These are phyloP conservation scores for Tragelaphus oryx DNA, from an alignment of 2,797 vertebrate genomes.

Conservation along the genomic window DNA sequence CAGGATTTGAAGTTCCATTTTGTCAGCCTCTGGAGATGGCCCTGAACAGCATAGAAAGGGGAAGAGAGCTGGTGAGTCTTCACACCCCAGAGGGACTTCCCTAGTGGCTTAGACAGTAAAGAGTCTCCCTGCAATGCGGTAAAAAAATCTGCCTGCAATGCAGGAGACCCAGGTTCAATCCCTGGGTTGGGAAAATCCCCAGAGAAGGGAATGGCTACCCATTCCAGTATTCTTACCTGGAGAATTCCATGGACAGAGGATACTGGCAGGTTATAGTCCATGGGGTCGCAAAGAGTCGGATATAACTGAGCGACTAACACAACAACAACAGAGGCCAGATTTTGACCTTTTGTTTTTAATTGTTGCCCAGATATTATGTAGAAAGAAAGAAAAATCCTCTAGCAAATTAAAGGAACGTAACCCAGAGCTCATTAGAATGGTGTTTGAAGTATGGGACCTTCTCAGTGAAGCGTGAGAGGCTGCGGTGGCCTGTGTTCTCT, in stretches of 20 bases:
- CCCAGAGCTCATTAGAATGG: background rate
- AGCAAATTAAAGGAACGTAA: background rate
- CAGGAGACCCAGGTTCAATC: background rate
- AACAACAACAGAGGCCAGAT: background rate
- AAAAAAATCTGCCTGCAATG: background rate
- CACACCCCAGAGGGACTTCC: background rate
- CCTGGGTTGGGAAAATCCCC: background rate
- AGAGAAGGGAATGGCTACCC: background rate
- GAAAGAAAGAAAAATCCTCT: constrained; percentile 18
- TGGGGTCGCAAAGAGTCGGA: background rate
- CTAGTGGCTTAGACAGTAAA: background rate
- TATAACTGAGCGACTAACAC: background rate
- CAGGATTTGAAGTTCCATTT: constrained; percentile 2
- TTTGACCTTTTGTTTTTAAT: constrained; percentile 27
- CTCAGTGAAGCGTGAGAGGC: background rate
- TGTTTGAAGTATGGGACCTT: background rate
- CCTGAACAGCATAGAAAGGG: background rate
- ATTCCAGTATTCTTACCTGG: background rate
- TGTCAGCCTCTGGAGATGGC: constrained; percentile 12
- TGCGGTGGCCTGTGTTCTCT: background rate
- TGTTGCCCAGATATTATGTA: background rate
- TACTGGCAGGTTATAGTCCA: background rate
- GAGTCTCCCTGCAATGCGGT: background rate
- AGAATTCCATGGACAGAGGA: background rate
- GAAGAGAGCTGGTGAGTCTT: background rate